These are phyloP conservation scores for Harpalus rufipes DNA, from an alignment of 2,888 invertebrate genomes.

Conservation along the genomic window DNA sequence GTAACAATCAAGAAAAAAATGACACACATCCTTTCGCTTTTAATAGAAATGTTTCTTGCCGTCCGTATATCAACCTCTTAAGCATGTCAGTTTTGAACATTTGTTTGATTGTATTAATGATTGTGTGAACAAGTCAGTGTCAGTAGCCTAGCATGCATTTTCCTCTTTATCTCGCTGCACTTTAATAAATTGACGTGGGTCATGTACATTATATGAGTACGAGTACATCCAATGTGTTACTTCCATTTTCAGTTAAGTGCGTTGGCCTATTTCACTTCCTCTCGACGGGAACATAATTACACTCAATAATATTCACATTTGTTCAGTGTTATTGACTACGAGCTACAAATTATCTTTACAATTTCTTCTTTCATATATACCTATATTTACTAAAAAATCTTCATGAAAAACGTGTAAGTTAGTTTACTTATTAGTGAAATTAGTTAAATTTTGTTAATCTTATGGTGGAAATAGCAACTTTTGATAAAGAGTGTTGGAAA, in stretches of 20 bases:
- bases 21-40: background rate
- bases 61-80: conserved; percentile 4
- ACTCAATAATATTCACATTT: background rate
- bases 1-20: background rate
- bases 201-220: conserved; percentile 1
- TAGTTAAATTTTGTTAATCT: too few relatives aligned
- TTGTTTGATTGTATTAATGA: conserved; percentile 16
- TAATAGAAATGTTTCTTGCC: conserved; percentile 10
- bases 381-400: too few relatives aligned
- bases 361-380: too few relatives aligned
- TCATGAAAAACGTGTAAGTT: too few relatives aligned
- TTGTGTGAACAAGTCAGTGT: conserved; percentile 18
- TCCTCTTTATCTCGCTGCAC: conserved; percentile 33
- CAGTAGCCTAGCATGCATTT: conserved; percentile 9
- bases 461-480: too few relatives aligned
- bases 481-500: too few relatives aligned
- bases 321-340: background rate
- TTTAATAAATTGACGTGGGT: conserved; percentile 39
- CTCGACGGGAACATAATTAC: background rate
- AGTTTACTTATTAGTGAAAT: too few relatives aligned
- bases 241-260: conserved; percentile 20
- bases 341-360: background rate
- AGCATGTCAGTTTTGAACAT: conserved; percentile 17
- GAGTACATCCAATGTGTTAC: conserved; percentile 10
- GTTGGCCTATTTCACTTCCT: conserved; percentile 18